These are phyloP conservation scores for Acomys russatus DNA, from an alignment of 2,797 vertebrate genomes.

Conservation along the genomic window DNA sequence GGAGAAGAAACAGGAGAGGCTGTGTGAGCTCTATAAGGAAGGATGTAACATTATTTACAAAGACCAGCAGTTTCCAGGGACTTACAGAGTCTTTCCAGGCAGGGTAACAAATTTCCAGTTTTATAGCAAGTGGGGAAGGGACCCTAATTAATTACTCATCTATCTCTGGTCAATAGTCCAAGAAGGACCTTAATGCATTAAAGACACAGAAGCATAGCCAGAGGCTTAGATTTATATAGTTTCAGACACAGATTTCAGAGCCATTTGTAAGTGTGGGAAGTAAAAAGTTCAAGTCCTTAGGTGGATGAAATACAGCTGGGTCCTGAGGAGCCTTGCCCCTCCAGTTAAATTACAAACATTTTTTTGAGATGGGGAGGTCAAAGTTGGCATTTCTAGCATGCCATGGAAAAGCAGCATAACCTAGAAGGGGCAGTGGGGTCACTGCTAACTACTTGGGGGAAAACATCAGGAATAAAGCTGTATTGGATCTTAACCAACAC, in stretches of 20 bases:
- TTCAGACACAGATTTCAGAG: background rate
- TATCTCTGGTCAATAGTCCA: slow-evolving; percentile 20
- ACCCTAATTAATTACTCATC: background rate
- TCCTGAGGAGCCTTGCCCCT: slow-evolving; percentile 25
- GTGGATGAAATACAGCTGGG: background rate
- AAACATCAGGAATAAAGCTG: slow-evolving; percentile 1
- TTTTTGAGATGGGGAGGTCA: background rate
- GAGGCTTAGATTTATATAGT: background rate
- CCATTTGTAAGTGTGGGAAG: background rate
- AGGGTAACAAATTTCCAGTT: slow-evolving; percentile 21
- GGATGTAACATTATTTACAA: background rate
- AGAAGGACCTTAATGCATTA: background rate
- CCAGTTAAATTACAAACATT: background rate
- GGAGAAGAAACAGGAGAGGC: background rate
- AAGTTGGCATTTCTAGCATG: slow-evolving; percentile 36
- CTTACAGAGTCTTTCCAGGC: background rate
- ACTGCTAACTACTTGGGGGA: background rate
- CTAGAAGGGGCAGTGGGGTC: background rate
- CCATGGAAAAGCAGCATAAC: background rate
- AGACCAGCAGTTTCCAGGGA: slow-evolving; percentile 38
- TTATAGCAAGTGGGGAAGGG: background rate
- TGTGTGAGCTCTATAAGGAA: background rate
- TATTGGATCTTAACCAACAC: background rate
- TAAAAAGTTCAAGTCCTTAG: background rate
- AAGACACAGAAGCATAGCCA: slow-evolving; percentile 23